Evolutionary conservation across 1,140 invertebrate species (phyloP).

Genomic region (Rhynchophorus ferrugineus): DNA sequence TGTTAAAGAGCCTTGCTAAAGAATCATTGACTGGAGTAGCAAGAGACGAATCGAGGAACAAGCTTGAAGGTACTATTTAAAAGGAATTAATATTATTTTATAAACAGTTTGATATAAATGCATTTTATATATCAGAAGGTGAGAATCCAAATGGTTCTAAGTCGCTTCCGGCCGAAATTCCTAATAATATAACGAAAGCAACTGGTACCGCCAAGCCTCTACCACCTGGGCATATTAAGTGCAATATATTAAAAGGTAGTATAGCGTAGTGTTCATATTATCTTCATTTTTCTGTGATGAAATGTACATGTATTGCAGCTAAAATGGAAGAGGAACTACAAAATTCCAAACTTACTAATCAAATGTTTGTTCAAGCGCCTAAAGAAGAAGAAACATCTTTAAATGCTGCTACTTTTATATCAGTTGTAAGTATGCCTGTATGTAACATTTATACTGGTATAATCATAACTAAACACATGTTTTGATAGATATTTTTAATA

Average conservation of each 20-base stretch:
- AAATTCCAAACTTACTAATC: conserved; percentile 47
- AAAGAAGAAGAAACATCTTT: conserved; percentile 42
- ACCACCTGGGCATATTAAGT: conserved; percentile 84
- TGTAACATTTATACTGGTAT: neutral
- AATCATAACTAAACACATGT: neutral
- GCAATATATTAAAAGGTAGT: conserved; percentile 86
- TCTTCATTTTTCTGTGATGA: conserved; percentile 1
- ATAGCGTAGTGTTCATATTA: conserved; percentile 19
- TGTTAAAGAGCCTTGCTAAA: conserved; percentile 56
- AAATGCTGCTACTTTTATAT: conserved; percentile 62
- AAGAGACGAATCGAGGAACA: conserved; percentile 34
- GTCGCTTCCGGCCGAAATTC: conserved; percentile 48
- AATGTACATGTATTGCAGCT: conserved; percentile 35
- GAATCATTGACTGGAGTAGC: conserved; percentile 40
- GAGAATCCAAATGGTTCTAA: conserved; percentile 50
- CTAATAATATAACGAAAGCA: conserved; percentile 60
- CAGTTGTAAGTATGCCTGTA: conserved; percentile 56
- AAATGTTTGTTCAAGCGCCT: conserved; percentile 48
- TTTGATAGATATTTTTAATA: neutral
- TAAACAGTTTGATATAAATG: neutral
- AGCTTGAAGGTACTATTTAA: conserved; percentile 37
- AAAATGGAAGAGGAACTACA: conserved; percentile 51
- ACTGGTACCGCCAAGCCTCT: conserved; percentile 55
- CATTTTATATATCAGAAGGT: conserved; percentile 18
- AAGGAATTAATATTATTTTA: conserved; percentile 16